Base-by-base conservation (phyloP, 2,797 vertebrate species). In the Micropoecilia bifurca region DNA sequence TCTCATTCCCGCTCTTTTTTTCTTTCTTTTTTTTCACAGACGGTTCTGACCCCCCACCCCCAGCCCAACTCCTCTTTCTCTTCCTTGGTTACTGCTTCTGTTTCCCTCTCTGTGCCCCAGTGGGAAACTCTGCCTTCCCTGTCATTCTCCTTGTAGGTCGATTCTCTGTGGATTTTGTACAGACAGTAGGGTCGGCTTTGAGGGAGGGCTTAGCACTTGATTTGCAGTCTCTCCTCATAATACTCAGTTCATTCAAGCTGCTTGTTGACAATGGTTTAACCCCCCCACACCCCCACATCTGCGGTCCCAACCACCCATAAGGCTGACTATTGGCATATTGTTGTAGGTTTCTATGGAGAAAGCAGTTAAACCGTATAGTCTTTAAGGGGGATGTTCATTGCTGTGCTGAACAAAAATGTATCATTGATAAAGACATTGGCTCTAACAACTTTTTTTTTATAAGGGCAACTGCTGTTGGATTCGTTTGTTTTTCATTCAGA, bases 271-370 rank as follows among this genome's bases (percentile, higher is more conserved):
- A 93, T 79, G 66, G 85, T 68, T 71, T 61, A 78, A 83, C 83
- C 75, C 78, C 79, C 73, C 61, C 81, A n/a, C n/a, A n/a, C 80
- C 79, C 85, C 78, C 76, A 78, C 76, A 25, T 84, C 83, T 71
- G 41, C 75, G 76, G 78, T 73, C 71, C 83, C 88, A 79, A 78
- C 85, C 76, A 76, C 81, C 89, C 89, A 91, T 93, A 87, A 87
- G 85, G 72, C 83, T 78, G 78, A 80, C 85, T 80, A 86, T 73
- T 79, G 68, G 76, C 83, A 88, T 90, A 90, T 89, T 91, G 83
- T 90, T 84, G 77, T 57, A 28, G 80, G 92, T 91, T 95, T 94
- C 94, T 91, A 90, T 91, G 90, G 92, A 88, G 91, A 91, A 86
- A 61, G 81, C 79, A 82, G 74, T 91, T 90, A 89, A 80, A 68